These are phyloP conservation scores for Cossypha dichroa DNA, from an alignment of 2,797 vertebrate genomes.

Conservation along the genomic window DNA sequence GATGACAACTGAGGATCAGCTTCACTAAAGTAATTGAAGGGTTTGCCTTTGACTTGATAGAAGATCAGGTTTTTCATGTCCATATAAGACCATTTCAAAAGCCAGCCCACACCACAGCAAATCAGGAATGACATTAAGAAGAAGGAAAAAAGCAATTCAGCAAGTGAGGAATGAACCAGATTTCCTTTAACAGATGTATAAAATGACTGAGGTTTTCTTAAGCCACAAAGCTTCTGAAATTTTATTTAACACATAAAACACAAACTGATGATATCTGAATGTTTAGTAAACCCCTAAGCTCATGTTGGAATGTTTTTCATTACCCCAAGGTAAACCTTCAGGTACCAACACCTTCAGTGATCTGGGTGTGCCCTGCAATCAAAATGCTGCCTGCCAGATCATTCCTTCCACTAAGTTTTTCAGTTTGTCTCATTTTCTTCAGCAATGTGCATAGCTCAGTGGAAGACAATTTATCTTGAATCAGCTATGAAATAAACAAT, in stretches of 20 bases:
- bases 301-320: background rate
- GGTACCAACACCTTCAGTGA: background rate
- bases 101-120: background rate
- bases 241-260: background rate
- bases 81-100: background rate
- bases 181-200: background rate
- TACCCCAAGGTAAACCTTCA: background rate
- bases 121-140: background rate
- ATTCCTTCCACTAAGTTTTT: background rate
- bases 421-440: background rate
- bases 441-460: background rate
- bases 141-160: rapidly evolving
- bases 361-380: background rate
- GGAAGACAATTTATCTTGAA: background rate
- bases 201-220: background rate
- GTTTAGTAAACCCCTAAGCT: background rate
- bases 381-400: background rate
- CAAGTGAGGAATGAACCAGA: background rate
- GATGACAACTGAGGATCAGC: background rate
- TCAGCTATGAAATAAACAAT: background rate
- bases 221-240: background rate
- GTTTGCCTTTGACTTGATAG: background rate
- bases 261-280: background rate
- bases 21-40: background rate
- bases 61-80: background rate